phyloP scores from a whole-genome alignment of 2,888 invertebrate species.

The Chydorus sphaericus region DNA sequence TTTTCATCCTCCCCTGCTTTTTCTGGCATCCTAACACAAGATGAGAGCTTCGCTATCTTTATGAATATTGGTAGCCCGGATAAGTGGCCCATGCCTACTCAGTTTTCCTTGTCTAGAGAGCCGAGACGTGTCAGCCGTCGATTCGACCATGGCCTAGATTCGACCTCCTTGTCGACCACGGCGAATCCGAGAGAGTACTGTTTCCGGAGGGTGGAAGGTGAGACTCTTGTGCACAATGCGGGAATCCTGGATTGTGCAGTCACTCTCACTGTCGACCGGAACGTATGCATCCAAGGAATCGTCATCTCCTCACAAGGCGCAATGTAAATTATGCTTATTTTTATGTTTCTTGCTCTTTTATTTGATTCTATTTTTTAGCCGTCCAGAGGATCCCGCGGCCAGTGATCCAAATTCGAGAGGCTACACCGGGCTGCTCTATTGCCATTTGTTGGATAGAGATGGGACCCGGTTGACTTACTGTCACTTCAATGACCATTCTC shows the following conservation, averaged over 20 bases:
- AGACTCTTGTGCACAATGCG: constrained; percentile 39
- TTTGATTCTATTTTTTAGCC: no score
- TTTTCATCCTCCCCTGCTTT: constrained; percentile 69
- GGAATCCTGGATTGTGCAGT: constrained; percentile 61
- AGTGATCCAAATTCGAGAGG: neutral
- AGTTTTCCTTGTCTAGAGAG: neutral
- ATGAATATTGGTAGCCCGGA: constrained; percentile 65
- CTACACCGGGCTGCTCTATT: constrained; percentile 65
- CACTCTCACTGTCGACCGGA: constrained; percentile 64
- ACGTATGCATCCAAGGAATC: constrained; percentile 58
- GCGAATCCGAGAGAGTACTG: constrained; percentile 3
- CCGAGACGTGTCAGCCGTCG: no score
- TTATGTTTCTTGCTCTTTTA: no score
- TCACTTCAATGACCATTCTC: constrained; percentile 61
- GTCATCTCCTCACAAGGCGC: constrained; percentile 36
- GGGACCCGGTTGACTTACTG: constrained; percentile 66
- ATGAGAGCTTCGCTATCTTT: constrained; percentile 63
- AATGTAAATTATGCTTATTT: constrained; percentile 8
- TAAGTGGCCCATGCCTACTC: constrained; percentile 18
- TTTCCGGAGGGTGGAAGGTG: neutral
- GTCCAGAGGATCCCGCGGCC: neutral
- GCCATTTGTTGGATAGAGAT: constrained; percentile 63
- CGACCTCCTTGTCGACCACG: no score
- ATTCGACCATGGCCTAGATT: no score
- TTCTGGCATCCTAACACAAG: constrained; percentile 51